Conservation (phyloP, 2,888 invertebrate species). For the Nesidiocoris tenuis region DNA sequence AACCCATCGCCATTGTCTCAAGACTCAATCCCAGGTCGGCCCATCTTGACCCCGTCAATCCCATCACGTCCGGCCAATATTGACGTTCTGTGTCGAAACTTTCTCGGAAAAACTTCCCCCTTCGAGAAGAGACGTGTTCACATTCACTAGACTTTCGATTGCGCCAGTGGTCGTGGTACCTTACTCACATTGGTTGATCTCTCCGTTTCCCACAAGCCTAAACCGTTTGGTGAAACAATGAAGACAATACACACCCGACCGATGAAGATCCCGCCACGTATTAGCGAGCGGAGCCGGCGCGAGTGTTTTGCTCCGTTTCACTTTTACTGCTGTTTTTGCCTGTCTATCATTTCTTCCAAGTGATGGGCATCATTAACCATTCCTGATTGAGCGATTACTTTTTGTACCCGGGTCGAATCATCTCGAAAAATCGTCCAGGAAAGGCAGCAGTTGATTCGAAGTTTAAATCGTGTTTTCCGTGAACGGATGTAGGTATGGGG, state of each 20-base stretch:
- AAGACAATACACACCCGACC: background rate
- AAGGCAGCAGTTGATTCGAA: too few species aligned
- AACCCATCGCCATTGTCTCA: background rate
- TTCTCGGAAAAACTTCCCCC: conserved; percentile 8
- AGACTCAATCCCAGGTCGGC: too few species aligned
- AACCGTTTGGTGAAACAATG: conserved; percentile 24
- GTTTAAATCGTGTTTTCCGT: too few species aligned
- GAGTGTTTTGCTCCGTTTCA: background rate
- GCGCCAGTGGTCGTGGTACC: background rate
- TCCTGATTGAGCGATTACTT: too few species aligned
- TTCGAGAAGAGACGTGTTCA: conserved; percentile 23
- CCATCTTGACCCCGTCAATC: background rate
- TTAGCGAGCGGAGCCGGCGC: conserved; percentile 14
- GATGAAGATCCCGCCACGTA: background rate
- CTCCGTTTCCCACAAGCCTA: conserved; percentile 32
- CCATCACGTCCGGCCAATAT: conserved; percentile 8
- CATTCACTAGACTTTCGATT: conserved; percentile 27
- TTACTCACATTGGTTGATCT: conserved; percentile 5
- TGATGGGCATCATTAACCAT: too few species aligned
- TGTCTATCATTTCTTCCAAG: background rate
- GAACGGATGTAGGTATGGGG: too few species aligned
- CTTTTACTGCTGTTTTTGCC: background rate
- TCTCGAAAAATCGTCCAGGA: too few species aligned
- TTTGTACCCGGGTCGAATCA: too few species aligned
- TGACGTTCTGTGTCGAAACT: background rate